A percentile compares a stretch with the other conserved stretches of the same genome.
Conservation (phyloP, 2,888 invertebrate genomes). For the Nysson spinosus region DNA sequence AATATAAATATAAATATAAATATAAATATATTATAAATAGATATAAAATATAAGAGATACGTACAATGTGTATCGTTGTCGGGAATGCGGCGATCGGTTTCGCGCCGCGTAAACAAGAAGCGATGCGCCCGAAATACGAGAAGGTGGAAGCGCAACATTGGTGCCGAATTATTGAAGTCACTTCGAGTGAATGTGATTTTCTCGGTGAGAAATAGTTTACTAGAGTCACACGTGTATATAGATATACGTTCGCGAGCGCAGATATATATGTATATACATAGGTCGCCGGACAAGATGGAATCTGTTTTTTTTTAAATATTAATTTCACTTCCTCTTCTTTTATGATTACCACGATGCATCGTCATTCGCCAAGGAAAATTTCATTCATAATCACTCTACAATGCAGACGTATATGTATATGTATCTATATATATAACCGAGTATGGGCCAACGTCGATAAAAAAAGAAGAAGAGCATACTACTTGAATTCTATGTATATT, state of each 20-base stretch:
- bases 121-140: not conserved
- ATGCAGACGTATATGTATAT: conserved; percentile 18
- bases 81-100: not conserved
- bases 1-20: conserved; percentile 32
- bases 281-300: conserved; percentile 46
- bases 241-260: conserved; percentile 23
- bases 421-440: conserved; percentile 19
- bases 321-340: no score
- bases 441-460: conserved; percentile 11
- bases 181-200: not conserved
- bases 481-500: conserved; percentile 41
- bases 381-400: conserved; percentile 27
- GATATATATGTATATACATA: conserved; percentile 40
- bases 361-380: conserved; percentile 18
- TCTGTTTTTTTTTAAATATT: conserved; percentile 35
- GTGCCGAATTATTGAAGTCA: not conserved
- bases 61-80: conserved; percentile 8
- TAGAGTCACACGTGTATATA: conserved; percentile 42
- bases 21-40: not conserved
- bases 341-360: conserved; percentile 15
- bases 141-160: not conserved
- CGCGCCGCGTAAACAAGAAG: not conserved
- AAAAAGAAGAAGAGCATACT: conserved; percentile 37
- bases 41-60: not conserved
- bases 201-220: not conserved